Conservation (phyloP, 2,113 vertebrate species). For the Pleuronectes platessa region DNA sequence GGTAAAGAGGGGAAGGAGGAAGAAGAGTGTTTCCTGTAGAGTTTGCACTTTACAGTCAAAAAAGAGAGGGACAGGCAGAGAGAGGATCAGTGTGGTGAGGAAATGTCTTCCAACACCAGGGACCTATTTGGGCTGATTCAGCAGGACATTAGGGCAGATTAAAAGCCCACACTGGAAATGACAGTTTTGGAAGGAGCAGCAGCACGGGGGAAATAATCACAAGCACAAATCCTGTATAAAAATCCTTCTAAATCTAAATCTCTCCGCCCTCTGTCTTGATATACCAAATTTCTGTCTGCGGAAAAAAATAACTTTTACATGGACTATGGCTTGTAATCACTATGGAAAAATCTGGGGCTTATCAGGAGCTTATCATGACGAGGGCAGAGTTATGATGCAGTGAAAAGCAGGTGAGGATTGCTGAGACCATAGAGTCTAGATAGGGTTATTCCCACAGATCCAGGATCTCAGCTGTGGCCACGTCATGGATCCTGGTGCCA, state of each 20-base stretch:
- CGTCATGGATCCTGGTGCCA: too few relatives aligned
- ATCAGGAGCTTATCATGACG: conserved; percentile 34
- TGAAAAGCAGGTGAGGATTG: conserved; percentile 1
- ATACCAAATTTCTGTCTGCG: conserved; percentile 11
- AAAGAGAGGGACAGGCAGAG: neutral
- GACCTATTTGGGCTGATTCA: conserved; percentile 11
- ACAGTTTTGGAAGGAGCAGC: conserved; percentile 1
- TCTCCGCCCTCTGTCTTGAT: conserved; percentile 6
- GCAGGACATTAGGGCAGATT: conserved; percentile 14
- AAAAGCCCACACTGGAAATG: conserved; percentile 4
- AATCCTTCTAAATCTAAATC: conserved; percentile 6
- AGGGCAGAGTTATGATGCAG: neutral
- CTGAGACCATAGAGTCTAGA: neutral
- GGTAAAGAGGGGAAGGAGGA: neutral
- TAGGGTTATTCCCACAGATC: neutral
- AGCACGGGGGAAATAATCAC: conserved; percentile 7
- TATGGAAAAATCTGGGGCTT: conserved; percentile 18
- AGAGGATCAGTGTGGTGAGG: neutral
- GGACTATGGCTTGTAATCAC: neutral
- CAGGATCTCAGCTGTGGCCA: too few relatives aligned
- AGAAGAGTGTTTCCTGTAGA: neutral
- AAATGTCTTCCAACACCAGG: neutral
- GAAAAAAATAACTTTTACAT: neutral
- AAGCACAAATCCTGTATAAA: conserved; percentile 33
- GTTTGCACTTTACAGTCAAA: neutral